Conservation (phyloP, 2,888 invertebrate genomes). For the Drosophila flavopinicola region DNA sequence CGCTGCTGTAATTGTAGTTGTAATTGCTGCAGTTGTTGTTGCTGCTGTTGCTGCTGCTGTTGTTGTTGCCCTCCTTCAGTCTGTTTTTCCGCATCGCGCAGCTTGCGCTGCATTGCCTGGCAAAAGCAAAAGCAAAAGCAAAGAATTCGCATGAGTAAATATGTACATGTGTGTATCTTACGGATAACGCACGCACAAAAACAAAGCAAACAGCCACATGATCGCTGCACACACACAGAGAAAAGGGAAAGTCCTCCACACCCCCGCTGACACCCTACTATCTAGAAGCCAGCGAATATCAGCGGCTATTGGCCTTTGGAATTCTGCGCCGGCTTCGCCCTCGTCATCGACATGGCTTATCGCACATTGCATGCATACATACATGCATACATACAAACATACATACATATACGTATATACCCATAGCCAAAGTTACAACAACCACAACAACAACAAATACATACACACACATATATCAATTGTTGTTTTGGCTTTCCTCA, state of each 20-base stretch:
- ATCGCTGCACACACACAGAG: conserved; percentile 36
- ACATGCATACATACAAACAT: conserved; percentile 4
- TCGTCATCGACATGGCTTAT: conserved; percentile 68
- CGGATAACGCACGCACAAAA: conserved; percentile 25
- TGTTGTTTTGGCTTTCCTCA: conserved; percentile 24
- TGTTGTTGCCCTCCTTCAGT: conserved; percentile 22
- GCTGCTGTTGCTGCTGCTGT: conserved; percentile 25
- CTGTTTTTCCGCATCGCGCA: conserved; percentile 52
- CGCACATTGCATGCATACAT: conserved; percentile 45
- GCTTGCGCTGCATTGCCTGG: conserved; percentile 71
- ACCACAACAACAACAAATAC: neutral
- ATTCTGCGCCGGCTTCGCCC: conserved; percentile 33
- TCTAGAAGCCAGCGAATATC: conserved; percentile 28
- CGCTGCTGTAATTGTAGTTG: conserved; percentile 19
- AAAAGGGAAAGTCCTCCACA: conserved; percentile 62
- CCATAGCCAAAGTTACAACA: neutral
- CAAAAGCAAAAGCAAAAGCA: conserved; percentile 27
- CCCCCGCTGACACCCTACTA: neutral
- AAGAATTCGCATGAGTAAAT: conserved; percentile 55
- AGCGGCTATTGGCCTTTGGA: conserved; percentile 72
- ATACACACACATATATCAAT: neutral
- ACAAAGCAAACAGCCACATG: conserved; percentile 49
- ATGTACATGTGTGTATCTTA: conserved; percentile 43
- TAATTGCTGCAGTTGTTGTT: conserved; percentile 31
- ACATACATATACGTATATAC: neutral